Evolutionary conservation across 2,113 vertebrate genomes (phyloP), one percentile per base, ranked within the genome.

Genomic region (Ammodytes dubius): DNA sequence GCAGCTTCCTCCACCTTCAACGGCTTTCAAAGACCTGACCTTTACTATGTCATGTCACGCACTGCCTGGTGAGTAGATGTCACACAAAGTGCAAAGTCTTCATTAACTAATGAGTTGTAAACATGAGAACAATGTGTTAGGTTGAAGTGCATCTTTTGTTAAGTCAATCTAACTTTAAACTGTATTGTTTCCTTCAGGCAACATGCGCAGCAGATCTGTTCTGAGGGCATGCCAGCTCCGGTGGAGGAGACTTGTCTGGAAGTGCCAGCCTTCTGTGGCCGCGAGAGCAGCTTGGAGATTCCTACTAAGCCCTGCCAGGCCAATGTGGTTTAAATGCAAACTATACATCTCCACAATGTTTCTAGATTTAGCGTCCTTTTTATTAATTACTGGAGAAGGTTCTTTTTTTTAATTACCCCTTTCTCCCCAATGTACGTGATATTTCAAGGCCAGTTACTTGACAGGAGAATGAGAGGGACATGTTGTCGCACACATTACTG

Each of bases 1-100:
- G 97, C 98, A 0, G 97, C 97, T 1, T 94, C 98, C 40, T 99
- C 98, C n/a, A 99, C 97, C 27, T 99, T 99, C 93, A 99, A 99
- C 2, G 97, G 98, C 15, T 99, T 99, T 92, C 97, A 99, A 92
- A 96, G 95, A 73, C 98, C 98, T 0, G 94, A 97, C 50, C 96
- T 99, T 69, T 74, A 96, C 79, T 97, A 99, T 1, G 96, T 99
- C 65, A 97, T 99, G 92, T 97, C 97, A 5, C 95, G 97, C 49
- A 87, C 94, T 3, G 92, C 96, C 43, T 99, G 98, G 98, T 99
- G 84, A 96, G 97, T 95, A 50, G 0, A 14, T 4, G 4, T 43
- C 13, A 7, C 56, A 54, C 0, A 7, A 7, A n/a, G 15, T 3
- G 11, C 3, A 49, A 19, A 45, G 12, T 57, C 1, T 6, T n/a